Conservation (phyloP, 2,888 invertebrate species). For the Aphidoletes aphidimyza region DNA sequence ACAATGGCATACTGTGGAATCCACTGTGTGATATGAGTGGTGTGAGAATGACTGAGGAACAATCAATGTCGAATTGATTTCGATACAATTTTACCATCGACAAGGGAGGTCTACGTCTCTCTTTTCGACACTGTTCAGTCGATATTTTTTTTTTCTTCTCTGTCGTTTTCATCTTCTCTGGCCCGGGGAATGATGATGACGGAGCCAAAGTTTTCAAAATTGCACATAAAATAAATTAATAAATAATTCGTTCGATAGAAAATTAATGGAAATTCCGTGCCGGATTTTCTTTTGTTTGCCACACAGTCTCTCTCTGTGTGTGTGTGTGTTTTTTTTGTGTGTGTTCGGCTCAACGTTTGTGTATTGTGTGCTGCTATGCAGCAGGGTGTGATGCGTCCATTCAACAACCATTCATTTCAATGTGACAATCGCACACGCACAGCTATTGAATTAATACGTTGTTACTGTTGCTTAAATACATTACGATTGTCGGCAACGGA, state of each 20-base stretch:
- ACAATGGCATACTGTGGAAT: no score
- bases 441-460: no score
- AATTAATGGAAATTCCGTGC: constrained; percentile 44
- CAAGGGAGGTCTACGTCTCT: not conserved
- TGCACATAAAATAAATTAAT: constrained; percentile 48
- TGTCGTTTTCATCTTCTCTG: no score
- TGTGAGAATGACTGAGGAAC: not conserved
- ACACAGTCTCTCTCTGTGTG: not conserved
- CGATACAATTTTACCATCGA: not conserved
- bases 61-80: constrained; percentile 33
- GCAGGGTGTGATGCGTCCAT: no score
- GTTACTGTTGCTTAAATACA: no score
- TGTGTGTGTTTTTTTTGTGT: no score
- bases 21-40: not conserved
- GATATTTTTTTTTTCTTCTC: not conserved
- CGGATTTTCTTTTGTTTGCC: not conserved
- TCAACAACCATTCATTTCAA: not conserved
- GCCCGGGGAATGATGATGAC: not conserved
- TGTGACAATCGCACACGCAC: constrained; percentile 34
- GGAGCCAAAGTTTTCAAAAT: constrained; percentile 4
- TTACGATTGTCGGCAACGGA: no score
- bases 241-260: constrained; percentile 51
- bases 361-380: no score
- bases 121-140: not conserved
- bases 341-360: no score